Evolutionary conservation across 1,140 invertebrate species (phyloP), one percentile per base, ranked within the genome.

Genomic region (Drosophila auraria): DNA sequence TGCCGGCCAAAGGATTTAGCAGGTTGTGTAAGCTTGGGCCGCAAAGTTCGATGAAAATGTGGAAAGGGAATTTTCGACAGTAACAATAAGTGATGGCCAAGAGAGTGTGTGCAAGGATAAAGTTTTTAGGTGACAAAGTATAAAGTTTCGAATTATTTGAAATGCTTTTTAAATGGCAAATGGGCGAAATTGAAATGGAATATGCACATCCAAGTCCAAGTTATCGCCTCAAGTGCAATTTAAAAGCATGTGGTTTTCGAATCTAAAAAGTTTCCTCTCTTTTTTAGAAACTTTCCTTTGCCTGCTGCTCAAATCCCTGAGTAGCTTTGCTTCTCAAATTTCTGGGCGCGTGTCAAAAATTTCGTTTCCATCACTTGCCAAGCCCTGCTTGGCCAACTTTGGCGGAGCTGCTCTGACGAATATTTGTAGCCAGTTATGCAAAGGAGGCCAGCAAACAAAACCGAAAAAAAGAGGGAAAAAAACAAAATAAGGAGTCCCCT

Each of bases 361-460:
- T 82, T 82, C 80, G 78, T 81, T 83, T 80, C 64, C 82, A 70
- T 80, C 72, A 65, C 82, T 73, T 73, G 54, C 23, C 49, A 47
- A 74, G 53, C 63, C 40, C 80, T 64, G 58, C 51, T 73, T 72
- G 68, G 54, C 70, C 68, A 72, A 56, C 72, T 60, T 58, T 60
- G 30, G 63, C 23, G 54, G 47, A 20, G 20, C 20, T 20, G 20
- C 20, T 20, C 20, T 20, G 20, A 20, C 20, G 20, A 51, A 56
- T 82, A 75, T 86, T 84, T 87, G 82, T 87, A 82, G 82, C 83
- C 65, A 87, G 80, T 73, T 87, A 89, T 89, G 86, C 82, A 87
- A 87, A 87, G 72, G 80, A 84, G 63, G 59, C 60, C 70, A 76
- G 60, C 73, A 69, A 78, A 78, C 83, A 83, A 75, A 71, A 63